A percentile compares a stretch with the other conserved stretches of the same genome.
Evolutionary conservation across 2,888 invertebrate genomes (phyloP).

Genomic region (Deilephila elpenor): DNA sequence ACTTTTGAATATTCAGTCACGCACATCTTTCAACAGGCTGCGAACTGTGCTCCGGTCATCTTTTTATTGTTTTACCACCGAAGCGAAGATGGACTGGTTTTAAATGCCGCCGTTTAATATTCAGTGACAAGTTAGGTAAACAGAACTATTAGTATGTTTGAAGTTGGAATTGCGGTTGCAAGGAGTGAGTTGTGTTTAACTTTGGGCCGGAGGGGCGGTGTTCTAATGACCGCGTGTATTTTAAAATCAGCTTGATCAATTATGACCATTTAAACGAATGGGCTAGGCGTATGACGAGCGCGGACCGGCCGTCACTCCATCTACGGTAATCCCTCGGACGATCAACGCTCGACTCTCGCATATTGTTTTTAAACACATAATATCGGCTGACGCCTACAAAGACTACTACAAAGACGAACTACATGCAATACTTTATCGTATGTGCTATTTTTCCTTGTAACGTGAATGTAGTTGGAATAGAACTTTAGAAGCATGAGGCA

Average conservation of each 20-base stretch:
- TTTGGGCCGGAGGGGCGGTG: slow-evolving; percentile 44
- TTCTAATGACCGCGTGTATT: slow-evolving; percentile 71
- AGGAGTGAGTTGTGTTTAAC: slow-evolving; percentile 4
- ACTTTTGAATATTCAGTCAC: slow-evolving; percentile 78
- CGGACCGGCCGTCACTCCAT: slow-evolving; percentile 67
- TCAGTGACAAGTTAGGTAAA: slow-evolving; percentile 43
- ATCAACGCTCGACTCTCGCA: slow-evolving; percentile 69
- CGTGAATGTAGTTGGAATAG: neutral
- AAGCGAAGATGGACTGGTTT: slow-evolving; percentile 46
- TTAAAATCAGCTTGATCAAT: slow-evolving; percentile 71
- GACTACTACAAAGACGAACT: slow-evolving; percentile 4
- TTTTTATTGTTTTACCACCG: slow-evolving; percentile 54
- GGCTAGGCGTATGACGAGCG: slow-evolving; percentile 67
- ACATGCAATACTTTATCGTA: neutral
- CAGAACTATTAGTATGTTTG: slow-evolving; percentile 43
- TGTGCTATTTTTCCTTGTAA: neutral
- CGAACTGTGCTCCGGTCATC: slow-evolving; percentile 44
- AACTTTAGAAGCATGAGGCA: neutral
- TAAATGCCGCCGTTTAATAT: slow-evolving; percentile 29
- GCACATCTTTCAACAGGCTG: slow-evolving; percentile 68
- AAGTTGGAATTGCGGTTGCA: slow-evolving; percentile 34
- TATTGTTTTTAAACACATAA: slow-evolving; percentile 56
- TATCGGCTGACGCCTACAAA: slow-evolving; percentile 26
- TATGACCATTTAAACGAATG: slow-evolving; percentile 79
- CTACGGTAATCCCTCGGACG: slow-evolving; percentile 74